Base-by-base conservation (phyloP, 2,888 invertebrate genomes). In the Stegana nigrithorax region DNA sequence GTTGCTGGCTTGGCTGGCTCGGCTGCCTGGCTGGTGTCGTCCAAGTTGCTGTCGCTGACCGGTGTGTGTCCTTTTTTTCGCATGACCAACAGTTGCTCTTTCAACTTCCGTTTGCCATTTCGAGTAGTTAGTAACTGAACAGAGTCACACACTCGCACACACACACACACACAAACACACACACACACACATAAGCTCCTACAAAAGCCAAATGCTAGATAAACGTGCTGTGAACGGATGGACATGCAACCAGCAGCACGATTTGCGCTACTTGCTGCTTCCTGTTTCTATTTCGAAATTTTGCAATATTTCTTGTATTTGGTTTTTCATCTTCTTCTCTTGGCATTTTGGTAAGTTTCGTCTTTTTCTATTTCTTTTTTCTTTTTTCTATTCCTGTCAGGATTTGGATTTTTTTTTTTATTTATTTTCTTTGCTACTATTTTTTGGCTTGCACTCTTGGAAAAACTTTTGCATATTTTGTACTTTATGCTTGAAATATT, bases 401-500 rank as follows among this genome's bases (percentile, higher is more conserved):
- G n/a, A n/a, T 17, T 19, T 53, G 32, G 19, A 19, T 19, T 32
- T 53, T 12, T 53, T 10, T 19, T 10, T 32, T 14, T 12, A 53
- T 17, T n/a, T n/a, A n/a, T 32, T 32, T 10, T 53, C 53, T 55
- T 36, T 53, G 1, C 6, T 21, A 10, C 17, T 6, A 21, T 21
- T 1, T 14, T 36, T 27, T 51, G 26, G 6, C 7, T 50, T 21
- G 36, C 19, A 36, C n/a, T 36, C 53, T 55, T 68, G 65, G 68
- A 71, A 73, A n/a, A 77, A 75, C 75, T 75, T 75, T 75, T 75
- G 75, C 75, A 75, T 75, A 75, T 75, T 75, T 77, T 73, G 75
- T 77, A 77, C 75, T 75, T 75, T 77, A 75, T 75, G 75, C 75
- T 75, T 75, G 75, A 75, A 75, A 75, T 75, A 75, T 75, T 75